Evolutionary conservation across 1,140 invertebrate species (phyloP).

Genomic region (Sipha flava): DNA sequence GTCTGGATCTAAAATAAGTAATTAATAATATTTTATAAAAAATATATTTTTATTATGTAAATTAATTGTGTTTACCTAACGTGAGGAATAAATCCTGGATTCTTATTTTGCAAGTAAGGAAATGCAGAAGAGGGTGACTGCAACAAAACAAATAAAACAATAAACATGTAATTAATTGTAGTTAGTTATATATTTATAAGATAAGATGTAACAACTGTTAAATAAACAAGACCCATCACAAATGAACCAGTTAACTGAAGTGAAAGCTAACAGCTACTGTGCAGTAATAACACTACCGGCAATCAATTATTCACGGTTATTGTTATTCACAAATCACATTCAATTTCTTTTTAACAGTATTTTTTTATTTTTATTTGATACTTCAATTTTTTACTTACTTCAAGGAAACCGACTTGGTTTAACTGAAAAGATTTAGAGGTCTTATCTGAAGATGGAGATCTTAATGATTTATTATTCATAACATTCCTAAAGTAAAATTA

Average conservation of each 20-base stretch:
- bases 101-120: slow-evolving; percentile 1
- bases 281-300: neutral
- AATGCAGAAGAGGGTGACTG: neutral
- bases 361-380: neutral
- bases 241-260: slow-evolving; percentile 13
- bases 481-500: neutral
- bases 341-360: neutral
- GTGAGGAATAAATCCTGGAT: slow-evolving; percentile 27
- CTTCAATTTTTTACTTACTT: neutral
- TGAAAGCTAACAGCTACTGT: neutral
- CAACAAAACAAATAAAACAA: neutral
- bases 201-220: neutral
- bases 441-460: neutral
- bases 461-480: neutral
- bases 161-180: neutral
- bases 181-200: neutral
- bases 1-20: slow-evolving; percentile 1
- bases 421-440: neutral
- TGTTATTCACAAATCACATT: neutral
- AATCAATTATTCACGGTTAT: slow-evolving; percentile 29
- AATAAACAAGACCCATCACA: neutral
- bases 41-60: neutral
- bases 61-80: neutral
- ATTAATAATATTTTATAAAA: neutral
- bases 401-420: neutral